Evolutionary conservation across 2,113 vertebrate species (phyloP).

Genomic region (Pollachius pollachius): DNA sequence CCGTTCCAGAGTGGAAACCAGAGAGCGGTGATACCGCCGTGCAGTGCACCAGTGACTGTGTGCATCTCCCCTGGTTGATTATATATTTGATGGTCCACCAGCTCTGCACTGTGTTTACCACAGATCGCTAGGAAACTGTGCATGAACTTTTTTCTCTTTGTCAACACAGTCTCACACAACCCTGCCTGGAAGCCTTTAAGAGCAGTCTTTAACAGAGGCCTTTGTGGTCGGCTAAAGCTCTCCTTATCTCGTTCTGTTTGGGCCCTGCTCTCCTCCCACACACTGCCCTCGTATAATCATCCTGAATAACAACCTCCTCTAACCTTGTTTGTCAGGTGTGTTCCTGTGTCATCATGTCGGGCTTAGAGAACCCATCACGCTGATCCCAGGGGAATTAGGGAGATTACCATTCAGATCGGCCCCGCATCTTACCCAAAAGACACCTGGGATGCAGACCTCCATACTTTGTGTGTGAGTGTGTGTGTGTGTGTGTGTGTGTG

Average conservation of each 20-base stretch:
- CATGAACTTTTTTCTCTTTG: conserved; percentile 38
- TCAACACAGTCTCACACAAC: neutral
- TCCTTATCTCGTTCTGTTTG: neutral
- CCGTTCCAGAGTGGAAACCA: conserved; percentile 54
- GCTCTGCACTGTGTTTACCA: conserved; percentile 57
- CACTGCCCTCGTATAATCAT: too few relatives aligned
- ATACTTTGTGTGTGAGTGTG: conserved; percentile 24
- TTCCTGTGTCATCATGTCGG: conserved; percentile 44
- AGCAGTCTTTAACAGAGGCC: neutral
- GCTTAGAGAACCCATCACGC: conserved; percentile 42
- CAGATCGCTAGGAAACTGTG: conserved; percentile 55
- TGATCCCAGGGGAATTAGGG: conserved; percentile 49
- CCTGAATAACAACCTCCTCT: neutral
- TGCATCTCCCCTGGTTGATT: conserved; percentile 47
- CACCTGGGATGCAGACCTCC: conserved; percentile 36
- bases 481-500: conserved; percentile 20
- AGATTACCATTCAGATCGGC: conserved; percentile 49
- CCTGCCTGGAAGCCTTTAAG: conserved; percentile 32
- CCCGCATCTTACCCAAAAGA: conserved; percentile 44
- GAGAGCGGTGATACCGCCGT: conserved; percentile 25
- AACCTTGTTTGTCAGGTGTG: conserved; percentile 41
- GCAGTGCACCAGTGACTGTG: conserved; percentile 17
- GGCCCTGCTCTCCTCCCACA: neutral
- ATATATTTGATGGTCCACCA: conserved; percentile 72
- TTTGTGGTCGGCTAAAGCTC: neutral